Percentiles rank a stretch among this genome's conserved stretches.
Conservation (phyloP, 2,113 vertebrate species). For the Clupea harengus region DNA sequence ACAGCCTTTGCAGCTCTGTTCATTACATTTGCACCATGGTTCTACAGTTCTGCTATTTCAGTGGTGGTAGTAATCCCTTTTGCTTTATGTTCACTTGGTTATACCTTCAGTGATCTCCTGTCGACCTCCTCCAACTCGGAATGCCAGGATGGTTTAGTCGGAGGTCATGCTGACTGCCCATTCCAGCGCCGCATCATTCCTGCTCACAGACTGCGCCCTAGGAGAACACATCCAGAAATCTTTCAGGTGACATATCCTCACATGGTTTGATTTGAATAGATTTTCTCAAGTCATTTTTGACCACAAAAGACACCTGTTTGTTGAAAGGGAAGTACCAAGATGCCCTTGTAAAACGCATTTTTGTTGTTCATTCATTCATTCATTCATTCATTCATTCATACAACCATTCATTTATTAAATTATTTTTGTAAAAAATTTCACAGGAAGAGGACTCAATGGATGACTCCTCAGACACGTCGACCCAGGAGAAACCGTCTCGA, state of each 20-base stretch:
- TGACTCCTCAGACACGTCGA: slow-evolving; percentile 83
- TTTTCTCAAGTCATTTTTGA: too few relatives aligned
- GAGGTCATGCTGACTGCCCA: slow-evolving; percentile 75
- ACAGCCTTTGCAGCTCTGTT: neutral
- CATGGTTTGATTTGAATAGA: neutral
- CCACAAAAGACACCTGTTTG: too few relatives aligned
- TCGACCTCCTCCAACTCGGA: slow-evolving; percentile 89
- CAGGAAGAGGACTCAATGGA: slow-evolving; percentile 83
- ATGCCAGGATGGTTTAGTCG: slow-evolving; percentile 79
- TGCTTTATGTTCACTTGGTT: neutral
- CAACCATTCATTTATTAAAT: neutral
- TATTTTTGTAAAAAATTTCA: slow-evolving; percentile 32
- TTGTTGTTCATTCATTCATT: neutral
- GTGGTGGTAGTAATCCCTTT: neutral
- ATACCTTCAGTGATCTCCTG: slow-evolving; percentile 77
- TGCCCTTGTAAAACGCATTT: neutral
- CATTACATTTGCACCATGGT: neutral
- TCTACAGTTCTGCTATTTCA: neutral
- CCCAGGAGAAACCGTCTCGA: slow-evolving; percentile 79
- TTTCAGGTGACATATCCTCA: slow-evolving; percentile 72
- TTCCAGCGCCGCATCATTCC: slow-evolving; percentile 87
- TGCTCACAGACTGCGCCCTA: slow-evolving; percentile 77
- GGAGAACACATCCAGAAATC: slow-evolving; percentile 84
- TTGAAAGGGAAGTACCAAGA: too few relatives aligned
- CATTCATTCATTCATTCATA: neutral